A percentile compares a stretch with the other conserved stretches of the same genome.
phyloP scores from a whole-genome alignment of 1,140 invertebrate species.

The Hetaerina americana region DNA sequence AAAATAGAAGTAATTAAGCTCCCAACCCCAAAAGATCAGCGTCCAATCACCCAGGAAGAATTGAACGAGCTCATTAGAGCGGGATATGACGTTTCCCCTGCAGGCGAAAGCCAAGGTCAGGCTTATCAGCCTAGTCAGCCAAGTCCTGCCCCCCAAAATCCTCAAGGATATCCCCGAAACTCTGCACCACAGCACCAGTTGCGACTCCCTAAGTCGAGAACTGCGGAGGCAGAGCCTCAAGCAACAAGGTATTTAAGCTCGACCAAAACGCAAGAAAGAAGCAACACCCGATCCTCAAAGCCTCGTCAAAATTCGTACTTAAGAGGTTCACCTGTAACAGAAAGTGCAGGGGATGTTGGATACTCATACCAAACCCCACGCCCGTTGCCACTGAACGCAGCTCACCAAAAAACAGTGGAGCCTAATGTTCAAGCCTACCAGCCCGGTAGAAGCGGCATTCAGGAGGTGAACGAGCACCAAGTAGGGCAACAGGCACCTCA shows the following conservation, averaged over 20 bases:
- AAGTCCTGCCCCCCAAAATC: too few relatives aligned
- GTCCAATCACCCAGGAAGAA: conserved; percentile 11
- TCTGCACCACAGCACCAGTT: neutral
- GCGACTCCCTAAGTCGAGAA: neutral
- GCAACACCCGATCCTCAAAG: neutral
- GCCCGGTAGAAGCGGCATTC: neutral
- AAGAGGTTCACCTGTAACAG: too few relatives aligned
- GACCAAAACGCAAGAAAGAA: neutral
- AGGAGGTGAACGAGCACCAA: neutral
- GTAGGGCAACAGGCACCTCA: neutral
- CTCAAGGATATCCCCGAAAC: neutral
- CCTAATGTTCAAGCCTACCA: neutral
- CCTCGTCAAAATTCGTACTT: too few relatives aligned
- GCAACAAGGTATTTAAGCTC: neutral
- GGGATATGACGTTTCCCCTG: conserved; percentile 10
- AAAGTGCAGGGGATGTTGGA: neutral
- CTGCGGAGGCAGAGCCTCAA: neutral
- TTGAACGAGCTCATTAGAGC: conserved; percentile 11
- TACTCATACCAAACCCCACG: neutral
- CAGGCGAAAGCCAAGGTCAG: neutral
- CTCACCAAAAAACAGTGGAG: neutral
- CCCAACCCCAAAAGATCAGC: conserved; percentile 9
- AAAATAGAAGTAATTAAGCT: conserved; percentile 12
- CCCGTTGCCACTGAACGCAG: neutral
- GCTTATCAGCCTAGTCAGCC: neutral